These are phyloP conservation scores for Cyprinodon brontotheroides DNA, from an alignment of 2,113 vertebrate species.

Conservation along the genomic window DNA sequence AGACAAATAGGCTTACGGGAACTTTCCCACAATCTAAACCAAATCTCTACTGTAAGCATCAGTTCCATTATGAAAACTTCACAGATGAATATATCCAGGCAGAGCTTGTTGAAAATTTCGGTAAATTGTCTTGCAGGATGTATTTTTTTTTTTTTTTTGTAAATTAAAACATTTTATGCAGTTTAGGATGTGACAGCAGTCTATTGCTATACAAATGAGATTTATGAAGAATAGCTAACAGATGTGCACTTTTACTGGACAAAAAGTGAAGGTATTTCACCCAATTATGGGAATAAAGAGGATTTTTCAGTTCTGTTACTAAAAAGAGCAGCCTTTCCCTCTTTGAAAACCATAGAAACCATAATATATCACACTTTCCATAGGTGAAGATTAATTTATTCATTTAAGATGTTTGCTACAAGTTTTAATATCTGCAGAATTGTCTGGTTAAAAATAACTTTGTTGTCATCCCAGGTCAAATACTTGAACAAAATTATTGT, in stretches of 20 bases:
- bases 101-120: too few species aligned
- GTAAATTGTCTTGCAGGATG: too few species aligned
- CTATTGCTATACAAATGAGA: conserved; percentile 8
- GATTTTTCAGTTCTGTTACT: conserved; percentile 23
- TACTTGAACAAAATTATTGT: background rate
- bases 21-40: conserved; percentile 37
- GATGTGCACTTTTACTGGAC: background rate
- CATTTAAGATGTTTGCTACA: background rate
- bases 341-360: background rate
- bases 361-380: background rate
- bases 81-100: background rate
- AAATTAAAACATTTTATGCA: conserved; percentile 1
- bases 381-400: background rate
- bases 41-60: conserved; percentile 19
- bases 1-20: background rate
- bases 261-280: conserved; percentile 2
- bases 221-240: background rate
- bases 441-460: background rate
- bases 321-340: conserved; percentile 6
- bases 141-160: background rate
- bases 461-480: background rate
- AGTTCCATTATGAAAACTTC: conserved; percentile 1
- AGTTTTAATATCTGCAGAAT: background rate
- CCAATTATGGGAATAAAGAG: conserved; percentile 12
- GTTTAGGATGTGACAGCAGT: conserved; percentile 2